Conservation (phyloP, 2,113 vertebrate species). For the Neodon shergylaensis region DNA sequence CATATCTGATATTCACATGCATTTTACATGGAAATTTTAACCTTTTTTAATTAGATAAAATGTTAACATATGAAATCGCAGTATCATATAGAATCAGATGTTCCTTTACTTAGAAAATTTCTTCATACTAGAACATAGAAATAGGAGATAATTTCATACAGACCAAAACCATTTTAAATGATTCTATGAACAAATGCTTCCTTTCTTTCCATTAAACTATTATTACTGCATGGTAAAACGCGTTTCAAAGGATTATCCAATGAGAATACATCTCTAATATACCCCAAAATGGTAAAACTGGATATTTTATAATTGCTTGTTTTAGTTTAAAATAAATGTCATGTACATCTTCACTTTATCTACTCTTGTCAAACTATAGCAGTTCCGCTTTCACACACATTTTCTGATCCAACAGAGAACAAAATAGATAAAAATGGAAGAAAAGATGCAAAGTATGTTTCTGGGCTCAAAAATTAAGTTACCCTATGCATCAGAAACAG, state of each 20-base stretch:
- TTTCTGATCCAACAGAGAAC: neutral
- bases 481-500: neutral
- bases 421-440: slow-evolving; percentile 1
- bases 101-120: neutral
- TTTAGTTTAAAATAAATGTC: slow-evolving; percentile 36
- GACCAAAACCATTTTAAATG: neutral
- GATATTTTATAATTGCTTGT: neutral
- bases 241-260: slow-evolving; percentile 16
- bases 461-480: neutral
- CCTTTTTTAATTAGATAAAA: neutral
- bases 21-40: slow-evolving; percentile 27
- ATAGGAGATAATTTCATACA: slow-evolving; percentile 2
- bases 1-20: too few relatives aligned
- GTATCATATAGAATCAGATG: neutral
- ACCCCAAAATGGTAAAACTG: neutral
- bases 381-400: neutral
- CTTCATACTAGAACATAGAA: neutral
- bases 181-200: neutral
- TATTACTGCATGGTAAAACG: neutral
- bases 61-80: slow-evolving; percentile 8
- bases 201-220: neutral
- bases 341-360: neutral
- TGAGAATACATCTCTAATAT: neutral
- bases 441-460: neutral
- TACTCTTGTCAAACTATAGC: neutral